These are phyloP conservation scores for Cyprinodon brontotheroides DNA, from an alignment of 2,113 vertebrate species.

Conservation along the genomic window DNA sequence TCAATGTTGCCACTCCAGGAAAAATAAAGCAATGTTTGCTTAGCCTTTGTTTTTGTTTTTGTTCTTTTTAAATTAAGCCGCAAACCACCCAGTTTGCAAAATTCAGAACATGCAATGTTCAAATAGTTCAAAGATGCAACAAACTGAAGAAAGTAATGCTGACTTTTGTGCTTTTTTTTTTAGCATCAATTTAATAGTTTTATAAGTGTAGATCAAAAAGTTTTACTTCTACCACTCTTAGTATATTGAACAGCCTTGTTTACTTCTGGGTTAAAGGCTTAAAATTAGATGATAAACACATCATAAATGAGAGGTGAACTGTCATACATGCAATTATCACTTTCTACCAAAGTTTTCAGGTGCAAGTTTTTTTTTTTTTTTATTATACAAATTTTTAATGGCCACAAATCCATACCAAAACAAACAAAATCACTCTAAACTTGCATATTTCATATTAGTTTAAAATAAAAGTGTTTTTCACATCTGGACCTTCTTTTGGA, in stretches of 20 bases:
- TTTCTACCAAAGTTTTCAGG: not conserved
- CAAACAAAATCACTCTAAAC: not conserved
- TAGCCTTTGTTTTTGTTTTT: conserved; percentile 10
- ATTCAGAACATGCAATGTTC: conserved; percentile 1
- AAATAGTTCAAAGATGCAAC: not conserved
- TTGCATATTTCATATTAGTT: not conserved
- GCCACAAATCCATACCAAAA: not conserved
- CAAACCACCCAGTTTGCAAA: conserved; percentile 1
- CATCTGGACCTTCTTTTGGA: not conserved
- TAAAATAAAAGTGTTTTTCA: not conserved
- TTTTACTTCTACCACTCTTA: not conserved
- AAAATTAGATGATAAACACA: conserved; percentile 42
- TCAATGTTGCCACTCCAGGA: not conserved
- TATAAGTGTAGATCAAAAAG: not conserved
- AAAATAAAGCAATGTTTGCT: conserved; percentile 6
- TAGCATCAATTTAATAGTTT: not conserved
- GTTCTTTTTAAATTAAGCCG: conserved; percentile 6
- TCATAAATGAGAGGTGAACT: not conserved
- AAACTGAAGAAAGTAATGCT: not conserved
- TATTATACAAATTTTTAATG: conserved; percentile 11
- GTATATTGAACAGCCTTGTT: conserved; percentile 3
- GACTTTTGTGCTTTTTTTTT: not conserved
- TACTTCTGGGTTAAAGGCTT: conserved; percentile 4
- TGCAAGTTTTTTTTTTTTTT: conserved; percentile 6
- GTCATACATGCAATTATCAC: conserved; percentile 14